phyloP scores from a whole-genome alignment of 2,888 invertebrate species.

The Heliconius ismenius region DNA sequence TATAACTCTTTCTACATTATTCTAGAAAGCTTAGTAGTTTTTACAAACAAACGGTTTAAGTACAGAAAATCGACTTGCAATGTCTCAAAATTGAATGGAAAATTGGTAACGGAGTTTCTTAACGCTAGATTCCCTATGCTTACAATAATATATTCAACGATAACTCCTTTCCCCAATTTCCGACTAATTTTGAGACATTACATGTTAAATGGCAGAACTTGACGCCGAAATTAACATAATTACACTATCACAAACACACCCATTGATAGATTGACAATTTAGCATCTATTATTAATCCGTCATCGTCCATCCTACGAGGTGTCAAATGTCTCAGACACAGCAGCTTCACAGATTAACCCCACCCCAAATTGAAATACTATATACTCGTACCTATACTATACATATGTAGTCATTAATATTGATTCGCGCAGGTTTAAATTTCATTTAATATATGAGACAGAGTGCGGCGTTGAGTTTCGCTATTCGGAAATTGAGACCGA shows the following conservation, averaged over 20 bases:
- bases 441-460: background rate
- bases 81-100: too few relatives aligned
- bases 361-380: constrained; percentile 1
- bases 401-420: background rate
- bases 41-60: too few relatives aligned
- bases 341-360: background rate
- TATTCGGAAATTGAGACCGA: background rate
- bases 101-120: too few relatives aligned
- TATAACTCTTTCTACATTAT: too few relatives aligned
- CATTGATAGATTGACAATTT: background rate
- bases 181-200: too few relatives aligned
- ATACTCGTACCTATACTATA: background rate
- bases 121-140: too few relatives aligned
- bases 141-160: too few relatives aligned
- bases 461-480: background rate
- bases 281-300: background rate
- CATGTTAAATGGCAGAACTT: too few relatives aligned
- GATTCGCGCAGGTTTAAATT: too few relatives aligned
- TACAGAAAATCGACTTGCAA: too few relatives aligned
- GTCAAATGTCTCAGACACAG: background rate
- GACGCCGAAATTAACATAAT: background rate
- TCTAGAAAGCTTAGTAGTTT: too few relatives aligned
- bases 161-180: too few relatives aligned
- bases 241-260: background rate
- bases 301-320: background rate